A percentile compares a stretch with the other conserved stretches of the same genome.
phyloP scores from a whole-genome alignment of 2,113 vertebrate genomes.

The Mobula hypostoma region DNA sequence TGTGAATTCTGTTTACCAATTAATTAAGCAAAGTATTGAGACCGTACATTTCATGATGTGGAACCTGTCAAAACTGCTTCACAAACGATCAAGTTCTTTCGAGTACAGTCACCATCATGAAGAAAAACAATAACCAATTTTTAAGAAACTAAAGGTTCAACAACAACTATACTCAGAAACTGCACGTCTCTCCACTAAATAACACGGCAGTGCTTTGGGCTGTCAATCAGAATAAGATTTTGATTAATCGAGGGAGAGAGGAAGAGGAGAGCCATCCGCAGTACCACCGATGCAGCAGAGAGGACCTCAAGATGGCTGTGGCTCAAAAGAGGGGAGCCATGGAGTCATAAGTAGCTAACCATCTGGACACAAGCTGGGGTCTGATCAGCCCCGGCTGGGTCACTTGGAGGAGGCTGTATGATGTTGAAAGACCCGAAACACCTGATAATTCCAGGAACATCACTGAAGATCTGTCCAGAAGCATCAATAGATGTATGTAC shows the following conservation, averaged over 20 bases:
- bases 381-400: too few species aligned
- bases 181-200: neutral
- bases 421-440: too few species aligned
- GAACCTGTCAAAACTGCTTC: neutral
- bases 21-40: neutral
- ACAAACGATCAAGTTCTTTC: neutral
- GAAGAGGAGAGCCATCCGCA: too few species aligned
- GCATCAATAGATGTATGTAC: too few species aligned
- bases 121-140: neutral
- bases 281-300: too few species aligned
- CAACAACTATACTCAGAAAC: neutral
- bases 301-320: too few species aligned
- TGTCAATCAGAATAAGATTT: neutral
- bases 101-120: neutral
- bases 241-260: neutral
- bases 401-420: too few species aligned
- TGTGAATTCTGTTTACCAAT: neutral
- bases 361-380: too few species aligned
- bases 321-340: too few species aligned
- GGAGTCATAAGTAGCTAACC: too few species aligned
- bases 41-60: neutral
- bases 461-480: too few species aligned
- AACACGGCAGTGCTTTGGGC: neutral
- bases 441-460: too few species aligned
- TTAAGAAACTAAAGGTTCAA: neutral